Evolutionary conservation across 2,113 vertebrate species (phyloP).

Genomic region (Plectropomus leopardus): DNA sequence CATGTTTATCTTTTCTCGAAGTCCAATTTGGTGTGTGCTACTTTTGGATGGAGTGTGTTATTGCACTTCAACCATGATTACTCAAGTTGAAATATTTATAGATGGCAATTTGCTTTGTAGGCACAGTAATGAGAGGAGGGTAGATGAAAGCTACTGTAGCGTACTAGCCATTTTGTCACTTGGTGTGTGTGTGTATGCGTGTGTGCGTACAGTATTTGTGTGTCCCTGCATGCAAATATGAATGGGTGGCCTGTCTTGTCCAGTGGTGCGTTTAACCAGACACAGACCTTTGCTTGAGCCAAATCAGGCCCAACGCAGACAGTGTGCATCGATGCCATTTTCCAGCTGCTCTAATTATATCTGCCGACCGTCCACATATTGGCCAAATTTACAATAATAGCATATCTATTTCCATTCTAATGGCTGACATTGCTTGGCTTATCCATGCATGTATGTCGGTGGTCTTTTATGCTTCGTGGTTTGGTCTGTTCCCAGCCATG

Average conservation of each 20-base stretch:
- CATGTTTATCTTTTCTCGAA: conserved; percentile 77
- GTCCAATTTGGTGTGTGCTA: conserved; percentile 65
- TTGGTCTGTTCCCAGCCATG: conserved; percentile 68
- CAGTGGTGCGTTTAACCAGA: conserved; percentile 79
- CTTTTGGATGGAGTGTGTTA: conserved; percentile 53
- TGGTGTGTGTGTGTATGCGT: conserved; percentile 19
- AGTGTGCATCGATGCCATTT: conserved; percentile 79
- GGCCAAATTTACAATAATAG: conserved; percentile 80
- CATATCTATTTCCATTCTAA: conserved; percentile 85
- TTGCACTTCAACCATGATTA: conserved; percentile 49
- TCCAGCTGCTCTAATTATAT: conserved; percentile 84
- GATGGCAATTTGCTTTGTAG: conserved; percentile 33
- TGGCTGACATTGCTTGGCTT: conserved; percentile 82
- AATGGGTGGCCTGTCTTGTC: conserved; percentile 79
- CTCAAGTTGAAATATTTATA: conserved; percentile 60
- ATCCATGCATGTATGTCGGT: conserved; percentile 79
- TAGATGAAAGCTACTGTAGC: conserved; percentile 51
- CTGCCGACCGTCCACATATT: conserved; percentile 74
- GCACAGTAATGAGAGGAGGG: conserved; percentile 55
- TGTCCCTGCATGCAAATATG: conserved; percentile 71
- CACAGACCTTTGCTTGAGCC: conserved; percentile 76
- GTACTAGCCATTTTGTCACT: conserved; percentile 48
- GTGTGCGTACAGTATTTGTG: conserved; percentile 9
- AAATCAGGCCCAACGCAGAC: conserved; percentile 72
- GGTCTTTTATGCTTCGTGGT: conserved; percentile 66